These are phyloP conservation scores for Momotus momota DNA, from an alignment of 2,797 vertebrate genomes.

Conservation along the genomic window DNA sequence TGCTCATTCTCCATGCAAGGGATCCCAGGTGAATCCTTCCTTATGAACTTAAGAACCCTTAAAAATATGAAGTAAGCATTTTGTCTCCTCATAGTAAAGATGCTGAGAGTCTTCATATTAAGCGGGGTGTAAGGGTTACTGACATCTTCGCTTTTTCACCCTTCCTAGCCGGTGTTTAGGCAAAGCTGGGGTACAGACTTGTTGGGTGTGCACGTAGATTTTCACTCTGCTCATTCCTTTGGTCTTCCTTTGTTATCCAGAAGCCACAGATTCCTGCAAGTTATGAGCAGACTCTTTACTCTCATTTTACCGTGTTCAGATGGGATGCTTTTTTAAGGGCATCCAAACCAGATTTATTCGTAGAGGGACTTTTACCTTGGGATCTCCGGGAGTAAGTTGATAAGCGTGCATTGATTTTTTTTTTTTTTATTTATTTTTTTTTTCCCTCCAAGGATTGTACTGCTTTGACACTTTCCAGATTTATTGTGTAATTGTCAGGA, in stretches of 20 bases:
- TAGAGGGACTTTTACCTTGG: not conserved
- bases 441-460: not conserved
- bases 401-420: not conserved
- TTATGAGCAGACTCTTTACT: not conserved
- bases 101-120: not conserved
- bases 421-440: not conserved
- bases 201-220: rapidly evolving
- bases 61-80: not conserved
- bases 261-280: not conserved
- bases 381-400: not conserved
- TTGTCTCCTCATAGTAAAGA: not conserved
- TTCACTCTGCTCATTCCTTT: not conserved
- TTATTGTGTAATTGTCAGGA: not conserved
- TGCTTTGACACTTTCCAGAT: not conserved
- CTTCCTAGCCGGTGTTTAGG: not conserved
- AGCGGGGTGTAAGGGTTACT: not conserved
- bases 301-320: rapidly evolving
- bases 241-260: not conserved
- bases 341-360: not conserved
- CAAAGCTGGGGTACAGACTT: not conserved
- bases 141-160: not conserved
- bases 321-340: not conserved
- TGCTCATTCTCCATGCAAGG: not conserved
- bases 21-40: not conserved
- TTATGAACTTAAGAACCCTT: not conserved